phyloP scores from a whole-genome alignment of 2,888 invertebrate species.

The Antitype chi region DNA sequence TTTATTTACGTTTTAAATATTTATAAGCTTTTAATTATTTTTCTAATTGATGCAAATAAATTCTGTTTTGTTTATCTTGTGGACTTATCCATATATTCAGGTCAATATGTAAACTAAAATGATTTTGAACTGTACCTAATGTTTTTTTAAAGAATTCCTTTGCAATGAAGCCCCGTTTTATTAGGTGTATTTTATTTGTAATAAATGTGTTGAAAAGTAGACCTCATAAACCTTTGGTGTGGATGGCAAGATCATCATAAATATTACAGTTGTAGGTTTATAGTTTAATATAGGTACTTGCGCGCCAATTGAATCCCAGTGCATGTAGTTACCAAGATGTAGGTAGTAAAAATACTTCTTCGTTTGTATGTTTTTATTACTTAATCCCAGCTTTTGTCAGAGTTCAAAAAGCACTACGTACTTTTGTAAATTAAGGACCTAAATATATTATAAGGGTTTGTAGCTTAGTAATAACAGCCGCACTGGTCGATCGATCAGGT shows the following conservation, averaged over 20 bases:
- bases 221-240: constrained; percentile 12
- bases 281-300: background rate
- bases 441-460: no score
- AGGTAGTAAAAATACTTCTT: no score
- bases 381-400: background rate
- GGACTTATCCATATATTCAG: constrained; percentile 47
- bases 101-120: constrained; percentile 29
- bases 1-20: constrained; percentile 15
- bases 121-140: constrained; percentile 12
- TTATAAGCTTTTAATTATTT: constrained; percentile 51
- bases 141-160: constrained; percentile 31
- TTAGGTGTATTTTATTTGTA: constrained; percentile 41
- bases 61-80: constrained; percentile 43
- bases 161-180: constrained; percentile 22
- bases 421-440: no score
- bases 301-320: background rate
- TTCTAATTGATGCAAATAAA: constrained; percentile 46
- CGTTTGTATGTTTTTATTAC: background rate
- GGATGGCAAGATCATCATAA: constrained; percentile 24
- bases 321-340: no score
- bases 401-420: background rate
- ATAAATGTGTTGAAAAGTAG: constrained; percentile 36
- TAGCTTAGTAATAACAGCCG: no score
- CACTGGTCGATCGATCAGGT: no score
- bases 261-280: constrained; percentile 17